Percentiles rank a stretch among this genome's conserved stretches.
Conservation (phyloP, 2,888 invertebrate species). For the Agrilus cyanescens region DNA sequence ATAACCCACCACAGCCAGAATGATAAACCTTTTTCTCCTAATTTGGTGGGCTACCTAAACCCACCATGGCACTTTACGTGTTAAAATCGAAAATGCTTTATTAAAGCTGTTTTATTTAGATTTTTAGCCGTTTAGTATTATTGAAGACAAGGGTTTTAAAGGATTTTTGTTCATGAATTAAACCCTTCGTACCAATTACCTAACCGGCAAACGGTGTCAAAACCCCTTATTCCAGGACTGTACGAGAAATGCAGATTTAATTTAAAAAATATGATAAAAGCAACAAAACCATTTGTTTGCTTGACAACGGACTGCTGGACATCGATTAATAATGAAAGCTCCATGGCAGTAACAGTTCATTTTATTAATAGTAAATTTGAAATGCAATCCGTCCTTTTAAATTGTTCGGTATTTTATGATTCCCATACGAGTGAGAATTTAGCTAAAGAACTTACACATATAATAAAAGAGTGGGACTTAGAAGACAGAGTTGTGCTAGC, state of each 20-base stretch:
- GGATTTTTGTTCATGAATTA: constrained; percentile 10
- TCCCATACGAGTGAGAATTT: constrained; percentile 20
- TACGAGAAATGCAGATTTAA: constrained; percentile 11
- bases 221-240: constrained; percentile 9
- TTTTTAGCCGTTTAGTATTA: constrained; percentile 16
- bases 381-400: too few relatives aligned
- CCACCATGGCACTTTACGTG: too few relatives aligned
- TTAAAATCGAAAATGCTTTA: too few relatives aligned
- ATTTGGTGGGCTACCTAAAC: too few relatives aligned
- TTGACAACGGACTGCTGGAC: constrained; percentile 26
- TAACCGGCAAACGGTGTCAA: constrained; percentile 13
- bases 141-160: constrained; percentile 17
- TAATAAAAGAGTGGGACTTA: constrained; percentile 18
- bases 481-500: constrained; percentile 19
- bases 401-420: constrained; percentile 13
- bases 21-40: too few relatives aligned
- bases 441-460: constrained; percentile 14
- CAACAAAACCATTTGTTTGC: constrained; percentile 13
- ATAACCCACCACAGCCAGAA: too few relatives aligned
- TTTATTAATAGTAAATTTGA: constrained; percentile 18
- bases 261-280: constrained; percentile 11
- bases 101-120: too few relatives aligned
- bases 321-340: constrained; percentile 20
- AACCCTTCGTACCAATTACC: constrained; percentile 16
- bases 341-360: constrained; percentile 19